Evolutionary conservation across 2,888 invertebrate genomes (phyloP).

Genomic region (Anticlea derivata): DNA sequence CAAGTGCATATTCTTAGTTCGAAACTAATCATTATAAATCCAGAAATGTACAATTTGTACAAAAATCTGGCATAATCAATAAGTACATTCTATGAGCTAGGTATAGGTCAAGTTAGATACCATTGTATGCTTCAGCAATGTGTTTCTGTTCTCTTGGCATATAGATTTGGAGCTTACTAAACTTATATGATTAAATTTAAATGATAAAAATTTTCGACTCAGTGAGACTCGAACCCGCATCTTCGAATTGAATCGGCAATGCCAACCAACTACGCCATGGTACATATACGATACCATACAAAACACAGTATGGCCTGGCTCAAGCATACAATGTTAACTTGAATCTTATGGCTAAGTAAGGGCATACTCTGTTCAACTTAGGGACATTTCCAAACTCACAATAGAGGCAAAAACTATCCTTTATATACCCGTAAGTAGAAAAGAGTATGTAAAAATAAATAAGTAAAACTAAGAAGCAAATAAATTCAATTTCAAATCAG

Average conservation of each 20-base stretch:
- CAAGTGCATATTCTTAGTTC: constrained; percentile 17
- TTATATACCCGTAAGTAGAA: not conserved
- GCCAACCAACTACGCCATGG: no score
- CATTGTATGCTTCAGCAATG: not conserved
- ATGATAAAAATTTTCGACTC: no score
- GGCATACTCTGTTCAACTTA: not conserved
- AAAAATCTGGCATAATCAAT: constrained; percentile 34
- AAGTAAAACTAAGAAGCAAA: constrained; percentile 8
- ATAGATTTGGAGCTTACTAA: no score
- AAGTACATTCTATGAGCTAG: constrained; percentile 56
- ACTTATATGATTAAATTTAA: no score
- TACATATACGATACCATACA: no score
- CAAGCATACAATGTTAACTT: not conserved
- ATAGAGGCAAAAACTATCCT: no score
- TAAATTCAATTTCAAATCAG: constrained; percentile 35
- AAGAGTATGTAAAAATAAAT: constrained; percentile 7
- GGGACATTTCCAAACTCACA: constrained; percentile 12
- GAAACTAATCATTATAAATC: constrained; percentile 5
- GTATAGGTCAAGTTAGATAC: not conserved
- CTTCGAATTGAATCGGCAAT: no score
- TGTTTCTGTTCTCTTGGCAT: no score
- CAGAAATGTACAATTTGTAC: constrained; percentile 23
- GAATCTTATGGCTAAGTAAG: constrained; percentile 8
- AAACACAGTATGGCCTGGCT: no score
- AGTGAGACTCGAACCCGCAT: no score